phyloP scores from a whole-genome alignment of 2,113 vertebrate species.

The Myrmecobius fasciatus region DNA sequence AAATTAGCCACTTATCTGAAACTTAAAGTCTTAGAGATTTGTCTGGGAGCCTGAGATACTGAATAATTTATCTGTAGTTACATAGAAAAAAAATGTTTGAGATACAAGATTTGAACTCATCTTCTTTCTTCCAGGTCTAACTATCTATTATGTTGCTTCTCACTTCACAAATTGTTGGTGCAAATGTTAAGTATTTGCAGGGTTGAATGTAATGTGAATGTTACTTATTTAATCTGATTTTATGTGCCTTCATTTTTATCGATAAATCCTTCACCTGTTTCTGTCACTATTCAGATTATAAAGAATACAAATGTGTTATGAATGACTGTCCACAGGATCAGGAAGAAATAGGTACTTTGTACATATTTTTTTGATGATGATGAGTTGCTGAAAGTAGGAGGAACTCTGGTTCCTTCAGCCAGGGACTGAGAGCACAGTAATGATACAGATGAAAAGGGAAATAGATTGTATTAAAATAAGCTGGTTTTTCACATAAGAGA shows the following conservation, averaged over 20 bases:
- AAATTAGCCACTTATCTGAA: not conserved
- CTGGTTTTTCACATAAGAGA: not conserved
- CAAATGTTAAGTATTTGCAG: not conserved
- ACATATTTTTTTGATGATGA: not conserved
- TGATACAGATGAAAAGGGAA: conserved; percentile 10
- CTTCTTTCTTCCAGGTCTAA: not conserved
- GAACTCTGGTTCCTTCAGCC: not conserved
- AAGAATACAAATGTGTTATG: not conserved
- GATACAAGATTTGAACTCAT: not conserved
- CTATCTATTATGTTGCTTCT: not conserved
- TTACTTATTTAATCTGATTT: not conserved
- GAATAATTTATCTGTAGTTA: not conserved
- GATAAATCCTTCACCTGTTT: not conserved
- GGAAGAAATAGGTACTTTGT: not conserved
- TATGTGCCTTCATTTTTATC: not conserved
- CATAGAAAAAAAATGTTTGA: not conserved
- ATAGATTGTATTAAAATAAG: not conserved
- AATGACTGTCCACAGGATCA: not conserved
- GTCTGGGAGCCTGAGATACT: not conserved
- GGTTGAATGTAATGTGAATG: not conserved
- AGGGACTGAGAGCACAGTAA: not conserved
- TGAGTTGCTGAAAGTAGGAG: not conserved
- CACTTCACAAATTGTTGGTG: not conserved
- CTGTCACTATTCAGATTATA: conserved; percentile 24
- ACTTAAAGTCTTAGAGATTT: not conserved